phyloP scores from a whole-genome alignment of 2,797 vertebrate species.

The Presbytis comata region DNA sequence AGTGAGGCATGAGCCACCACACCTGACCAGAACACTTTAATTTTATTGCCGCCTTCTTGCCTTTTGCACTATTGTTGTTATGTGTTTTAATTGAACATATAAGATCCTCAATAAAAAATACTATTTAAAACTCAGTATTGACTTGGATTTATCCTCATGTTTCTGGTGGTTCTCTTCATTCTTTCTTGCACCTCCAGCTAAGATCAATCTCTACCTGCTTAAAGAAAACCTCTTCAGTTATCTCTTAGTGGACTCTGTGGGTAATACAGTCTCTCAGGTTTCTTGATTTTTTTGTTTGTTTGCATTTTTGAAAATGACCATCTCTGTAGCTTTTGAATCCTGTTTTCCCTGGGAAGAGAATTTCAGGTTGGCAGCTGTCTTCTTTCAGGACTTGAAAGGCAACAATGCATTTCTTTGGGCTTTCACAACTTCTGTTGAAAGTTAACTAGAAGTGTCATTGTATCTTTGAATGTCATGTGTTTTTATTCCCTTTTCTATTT shows the following conservation, averaged over 20 bases:
- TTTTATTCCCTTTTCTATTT: conserved; percentile 5
- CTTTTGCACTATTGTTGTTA: not conserved
- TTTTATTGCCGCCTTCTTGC: not conserved
- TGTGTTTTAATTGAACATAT: not conserved
- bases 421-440: not conserved
- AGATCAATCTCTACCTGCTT: not conserved
- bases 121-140: not conserved
- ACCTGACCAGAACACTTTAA: not conserved
- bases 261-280: not conserved
- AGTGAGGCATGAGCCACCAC: not conserved
- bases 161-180: not conserved
- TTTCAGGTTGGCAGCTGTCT: not conserved
- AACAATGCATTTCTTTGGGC: not conserved
- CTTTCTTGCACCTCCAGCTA: not conserved
- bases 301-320: not conserved
- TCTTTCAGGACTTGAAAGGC: not conserved
- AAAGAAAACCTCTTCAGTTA: not conserved
- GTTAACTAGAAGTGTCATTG: not conserved
- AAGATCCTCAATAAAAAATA: not conserved
- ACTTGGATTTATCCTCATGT: not conserved
- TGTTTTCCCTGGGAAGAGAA: not conserved
- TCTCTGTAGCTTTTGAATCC: not conserved
- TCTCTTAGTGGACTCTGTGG: not conserved
- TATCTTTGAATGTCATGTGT: not conserved
- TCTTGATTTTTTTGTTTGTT: not conserved